phyloP scores from a whole-genome alignment of 1,140 invertebrate species.

The Batillaria attramentaria region DNA sequence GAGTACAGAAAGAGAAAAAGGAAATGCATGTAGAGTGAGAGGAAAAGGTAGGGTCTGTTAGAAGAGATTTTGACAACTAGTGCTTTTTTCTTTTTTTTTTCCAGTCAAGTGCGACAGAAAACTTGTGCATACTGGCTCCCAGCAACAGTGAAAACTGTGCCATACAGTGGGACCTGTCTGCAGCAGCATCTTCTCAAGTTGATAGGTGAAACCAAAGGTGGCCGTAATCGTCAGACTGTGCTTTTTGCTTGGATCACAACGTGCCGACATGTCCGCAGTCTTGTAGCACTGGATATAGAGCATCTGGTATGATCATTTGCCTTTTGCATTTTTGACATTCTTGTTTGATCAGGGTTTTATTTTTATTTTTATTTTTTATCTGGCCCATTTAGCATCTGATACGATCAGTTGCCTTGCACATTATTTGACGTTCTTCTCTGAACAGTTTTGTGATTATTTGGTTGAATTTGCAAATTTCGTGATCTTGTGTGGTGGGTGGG shows the following conservation, averaged over 20 bases:
- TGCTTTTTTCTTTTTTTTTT: constrained; percentile 25
- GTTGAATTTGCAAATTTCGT: too few relatives aligned
- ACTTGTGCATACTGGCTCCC: constrained; percentile 58
- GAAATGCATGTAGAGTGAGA: too few relatives aligned
- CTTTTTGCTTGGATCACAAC: constrained; percentile 58
- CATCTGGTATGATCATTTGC: constrained; percentile 36
- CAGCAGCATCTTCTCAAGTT: constrained; percentile 27
- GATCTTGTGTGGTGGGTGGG: too few relatives aligned
- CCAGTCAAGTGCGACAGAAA: constrained; percentile 51
- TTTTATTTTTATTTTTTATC: too few relatives aligned
- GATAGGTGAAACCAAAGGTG: not conserved
- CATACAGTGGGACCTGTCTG: constrained; percentile 36
- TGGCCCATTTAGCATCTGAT: too few relatives aligned
- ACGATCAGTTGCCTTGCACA: too few relatives aligned
- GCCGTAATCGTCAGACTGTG: constrained; percentile 21
- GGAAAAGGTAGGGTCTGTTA: too few relatives aligned
- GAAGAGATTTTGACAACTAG: too few relatives aligned
- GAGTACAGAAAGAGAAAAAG: too few relatives aligned
- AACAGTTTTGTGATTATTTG: too few relatives aligned
- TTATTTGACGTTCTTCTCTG: too few relatives aligned
- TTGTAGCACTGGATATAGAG: constrained; percentile 26
- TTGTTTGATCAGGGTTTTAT: too few relatives aligned
- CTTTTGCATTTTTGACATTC: not conserved
- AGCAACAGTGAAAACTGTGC: constrained; percentile 53
- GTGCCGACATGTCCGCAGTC: constrained; percentile 37